A percentile compares a stretch with the other conserved stretches of the same genome.
Conservation (phyloP, 2,113 vertebrate species). For the Sceloporus undulatus region DNA sequence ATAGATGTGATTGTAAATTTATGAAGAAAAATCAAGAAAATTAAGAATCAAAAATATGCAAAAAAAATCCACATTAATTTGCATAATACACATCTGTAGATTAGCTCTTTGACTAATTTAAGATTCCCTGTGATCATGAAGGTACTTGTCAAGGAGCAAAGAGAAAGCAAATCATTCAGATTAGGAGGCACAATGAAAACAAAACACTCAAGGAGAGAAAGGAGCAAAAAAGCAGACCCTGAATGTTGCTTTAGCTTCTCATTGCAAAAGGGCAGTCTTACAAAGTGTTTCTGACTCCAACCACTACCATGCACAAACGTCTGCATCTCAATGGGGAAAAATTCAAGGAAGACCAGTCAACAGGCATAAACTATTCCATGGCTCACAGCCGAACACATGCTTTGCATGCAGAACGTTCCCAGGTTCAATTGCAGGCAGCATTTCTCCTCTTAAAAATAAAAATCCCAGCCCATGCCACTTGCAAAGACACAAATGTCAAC, state of each 20-base stretch:
- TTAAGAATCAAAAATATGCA: too few relatives aligned
- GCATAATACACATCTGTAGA: too few relatives aligned
- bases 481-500: too few relatives aligned
- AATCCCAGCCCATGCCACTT: not conserved
- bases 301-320: too few relatives aligned
- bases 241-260: not conserved
- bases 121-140: conserved; percentile 77
- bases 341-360: not conserved
- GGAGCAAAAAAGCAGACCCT: conserved; percentile 25
- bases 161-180: conserved; percentile 72
- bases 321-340: too few relatives aligned
- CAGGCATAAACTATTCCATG: not conserved
- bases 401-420: not conserved
- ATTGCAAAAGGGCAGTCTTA: not conserved
- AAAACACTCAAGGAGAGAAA: conserved; percentile 18
- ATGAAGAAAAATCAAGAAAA: too few relatives aligned
- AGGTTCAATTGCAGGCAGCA: not conserved
- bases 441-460: not conserved
- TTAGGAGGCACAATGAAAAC: conserved; percentile 57
- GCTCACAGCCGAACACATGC: not conserved
- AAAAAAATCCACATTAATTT: too few relatives aligned
- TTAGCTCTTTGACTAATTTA: too few relatives aligned
- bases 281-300: not conserved
- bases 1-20: too few relatives aligned
- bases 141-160: conserved; percentile 60